phyloP scores from a whole-genome alignment of 2,888 invertebrate species.

The Phyto melanocephala region DNA sequence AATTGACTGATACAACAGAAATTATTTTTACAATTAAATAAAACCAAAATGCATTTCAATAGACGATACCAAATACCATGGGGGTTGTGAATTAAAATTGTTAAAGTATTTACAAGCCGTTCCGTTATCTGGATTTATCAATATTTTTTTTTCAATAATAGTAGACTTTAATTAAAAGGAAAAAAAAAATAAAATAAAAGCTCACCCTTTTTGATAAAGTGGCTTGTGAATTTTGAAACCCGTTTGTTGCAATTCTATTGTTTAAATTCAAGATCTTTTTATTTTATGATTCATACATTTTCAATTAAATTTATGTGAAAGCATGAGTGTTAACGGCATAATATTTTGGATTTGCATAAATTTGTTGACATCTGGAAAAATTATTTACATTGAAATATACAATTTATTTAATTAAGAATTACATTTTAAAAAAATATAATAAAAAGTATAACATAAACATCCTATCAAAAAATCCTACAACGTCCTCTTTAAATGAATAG shows the following conservation, averaged over 20 bases:
- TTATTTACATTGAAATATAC: constrained; percentile 64
- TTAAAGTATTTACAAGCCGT: constrained; percentile 62
- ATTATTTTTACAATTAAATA: no score
- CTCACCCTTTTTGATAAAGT: constrained; percentile 57
- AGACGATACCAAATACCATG: no score
- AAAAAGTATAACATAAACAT: neutral
- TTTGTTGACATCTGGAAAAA: constrained; percentile 75
- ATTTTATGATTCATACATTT: constrained; percentile 10
- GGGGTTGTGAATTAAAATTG: no score
- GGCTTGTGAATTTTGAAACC: constrained; percentile 25
- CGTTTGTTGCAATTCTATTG: constrained; percentile 4
- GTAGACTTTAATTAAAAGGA: constrained; percentile 1
- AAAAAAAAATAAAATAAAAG: constrained; percentile 36
- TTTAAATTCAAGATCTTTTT: constrained; percentile 1
- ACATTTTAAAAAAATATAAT: no score
- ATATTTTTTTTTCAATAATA: no score
- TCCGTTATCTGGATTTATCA: constrained; percentile 11
- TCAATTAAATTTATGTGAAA: constrained; percentile 61
- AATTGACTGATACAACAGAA: no score
- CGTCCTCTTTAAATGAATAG: neutral
- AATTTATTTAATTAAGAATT: no score
- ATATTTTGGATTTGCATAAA: constrained; percentile 76
- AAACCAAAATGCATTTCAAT: no score
- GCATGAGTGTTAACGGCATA: constrained; percentile 76
- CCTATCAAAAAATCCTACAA: constrained; percentile 27